Conservation (phyloP, 2,113 vertebrate species). For the Blennius ocellaris region DNA sequence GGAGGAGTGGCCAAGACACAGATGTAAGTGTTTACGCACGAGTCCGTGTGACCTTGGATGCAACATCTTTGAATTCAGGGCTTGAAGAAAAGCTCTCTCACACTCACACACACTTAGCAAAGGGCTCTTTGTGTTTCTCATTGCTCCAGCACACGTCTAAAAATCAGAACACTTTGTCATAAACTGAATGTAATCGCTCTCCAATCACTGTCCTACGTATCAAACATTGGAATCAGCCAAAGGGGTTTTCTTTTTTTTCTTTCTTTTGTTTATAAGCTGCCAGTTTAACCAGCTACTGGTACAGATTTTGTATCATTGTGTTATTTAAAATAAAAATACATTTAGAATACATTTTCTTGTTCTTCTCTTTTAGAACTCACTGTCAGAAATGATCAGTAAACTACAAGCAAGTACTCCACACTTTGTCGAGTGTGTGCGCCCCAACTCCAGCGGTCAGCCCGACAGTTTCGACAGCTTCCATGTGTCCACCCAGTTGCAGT, state of each 20-base stretch:
- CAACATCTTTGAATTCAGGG: slow-evolving; percentile 39
- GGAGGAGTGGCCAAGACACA: slow-evolving; percentile 24
- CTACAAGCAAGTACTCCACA: slow-evolving; percentile 89
- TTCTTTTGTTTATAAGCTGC: neutral
- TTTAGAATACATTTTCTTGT: neutral
- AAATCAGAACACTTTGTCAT: slow-evolving; percentile 56
- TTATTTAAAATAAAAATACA: neutral
- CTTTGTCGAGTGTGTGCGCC: slow-evolving; percentile 92
- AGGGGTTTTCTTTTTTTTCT: neutral
- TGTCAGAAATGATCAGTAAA: slow-evolving; percentile 88
- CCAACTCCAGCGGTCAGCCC: slow-evolving; percentile 85
- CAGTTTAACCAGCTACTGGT: neutral
- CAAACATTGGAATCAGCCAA: slow-evolving; percentile 19
- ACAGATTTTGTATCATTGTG: neutral
- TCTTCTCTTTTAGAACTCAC: slow-evolving; percentile 84
- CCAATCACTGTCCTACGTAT: slow-evolving; percentile 5
- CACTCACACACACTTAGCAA: slow-evolving; percentile 34
- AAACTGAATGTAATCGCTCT: slow-evolving; percentile 39
- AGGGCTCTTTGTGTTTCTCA: slow-evolving; percentile 58
- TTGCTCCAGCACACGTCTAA: slow-evolving; percentile 34
- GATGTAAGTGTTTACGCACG: slow-evolving; percentile 40
- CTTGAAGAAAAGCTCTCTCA: slow-evolving; percentile 38
- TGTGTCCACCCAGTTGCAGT: slow-evolving; percentile 93
- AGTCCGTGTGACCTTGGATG: slow-evolving; percentile 36
- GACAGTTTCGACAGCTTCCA: slow-evolving; percentile 90